Evolutionary conservation across 2,888 invertebrate species (phyloP).

Genomic region (Hedya salicella): DNA sequence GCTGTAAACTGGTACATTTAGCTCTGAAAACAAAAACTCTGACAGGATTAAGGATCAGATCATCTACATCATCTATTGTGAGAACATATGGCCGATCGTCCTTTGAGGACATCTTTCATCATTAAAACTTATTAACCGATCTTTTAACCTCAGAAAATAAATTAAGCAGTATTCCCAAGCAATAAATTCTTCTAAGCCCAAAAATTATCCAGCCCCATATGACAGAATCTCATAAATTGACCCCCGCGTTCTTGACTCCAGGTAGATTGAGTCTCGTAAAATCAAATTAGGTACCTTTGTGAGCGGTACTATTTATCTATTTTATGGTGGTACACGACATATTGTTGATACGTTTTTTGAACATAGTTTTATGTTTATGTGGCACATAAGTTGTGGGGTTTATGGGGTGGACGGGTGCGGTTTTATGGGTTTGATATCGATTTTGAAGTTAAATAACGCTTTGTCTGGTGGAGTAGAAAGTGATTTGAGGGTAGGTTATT

Average conservation of each 20-base stretch:
- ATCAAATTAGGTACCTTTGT: slow-evolving; percentile 70
- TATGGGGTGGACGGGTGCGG: slow-evolving; percentile 46
- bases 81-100: background rate
- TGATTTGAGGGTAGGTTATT: slow-evolving; percentile 16
- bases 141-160: slow-evolving; percentile 24
- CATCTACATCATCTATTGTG: slow-evolving; percentile 1
- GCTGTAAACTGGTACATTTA: too few species aligned
- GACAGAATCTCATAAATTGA: slow-evolving; percentile 76
- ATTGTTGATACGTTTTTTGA: slow-evolving; percentile 57
- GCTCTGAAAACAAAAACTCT: too few species aligned
- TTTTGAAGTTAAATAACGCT: slow-evolving; percentile 30
- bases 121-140: slow-evolving; percentile 22
- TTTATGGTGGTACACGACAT: slow-evolving; percentile 57
- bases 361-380: slow-evolving; percentile 47
- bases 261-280: slow-evolving; percentile 65
- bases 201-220: slow-evolving; percentile 58
- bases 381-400: slow-evolving; percentile 46
- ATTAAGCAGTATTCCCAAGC: slow-evolving; percentile 54
- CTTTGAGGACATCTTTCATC: slow-evolving; percentile 6
- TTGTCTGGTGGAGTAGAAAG: slow-evolving; percentile 31
- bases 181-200: slow-evolving; percentile 68
- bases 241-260: slow-evolving; percentile 68
- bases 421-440: slow-evolving; percentile 44
- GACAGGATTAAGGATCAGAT: too few species aligned
- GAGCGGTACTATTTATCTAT: slow-evolving; percentile 65